These are phyloP conservation scores for Electrophaes corylata DNA, from an alignment of 2,888 invertebrate genomes.

Conservation along the genomic window DNA sequence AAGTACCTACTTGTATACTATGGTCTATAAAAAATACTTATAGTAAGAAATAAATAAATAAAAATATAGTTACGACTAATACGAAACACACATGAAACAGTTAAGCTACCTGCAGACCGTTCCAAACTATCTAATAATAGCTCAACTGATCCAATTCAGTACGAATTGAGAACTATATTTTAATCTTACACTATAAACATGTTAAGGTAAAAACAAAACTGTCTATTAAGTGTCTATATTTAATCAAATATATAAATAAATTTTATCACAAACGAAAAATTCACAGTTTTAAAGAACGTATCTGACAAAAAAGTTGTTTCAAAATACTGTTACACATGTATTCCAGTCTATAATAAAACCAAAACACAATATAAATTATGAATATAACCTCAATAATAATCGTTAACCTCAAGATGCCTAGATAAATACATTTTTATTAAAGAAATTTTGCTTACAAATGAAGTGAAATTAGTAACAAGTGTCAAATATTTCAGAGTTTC, in stretches of 20 bases:
- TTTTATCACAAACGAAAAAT: neutral
- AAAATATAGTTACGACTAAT: too few relatives aligned
- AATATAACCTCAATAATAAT: slow-evolving; percentile 9
- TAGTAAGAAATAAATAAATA: too few relatives aligned
- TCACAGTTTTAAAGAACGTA: neutral
- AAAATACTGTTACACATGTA: neutral
- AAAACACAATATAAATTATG: slow-evolving; percentile 1
- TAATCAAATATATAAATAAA: neutral
- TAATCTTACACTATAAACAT: neutral
- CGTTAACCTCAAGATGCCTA: slow-evolving; percentile 27
- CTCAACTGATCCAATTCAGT: too few relatives aligned
- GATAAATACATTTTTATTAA: slow-evolving; percentile 23
- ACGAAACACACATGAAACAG: too few relatives aligned
- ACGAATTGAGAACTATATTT: too few relatives aligned
- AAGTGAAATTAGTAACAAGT: slow-evolving; percentile 37
- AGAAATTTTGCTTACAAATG: slow-evolving; percentile 34
- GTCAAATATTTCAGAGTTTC: slow-evolving; percentile 52
- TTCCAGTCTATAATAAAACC: neutral
- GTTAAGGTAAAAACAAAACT: neutral
- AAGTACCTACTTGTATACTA: too few relatives aligned
- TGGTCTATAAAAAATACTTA: too few relatives aligned
- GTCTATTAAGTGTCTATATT: neutral
- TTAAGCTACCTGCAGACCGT: too few relatives aligned
- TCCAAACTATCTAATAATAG: too few relatives aligned
- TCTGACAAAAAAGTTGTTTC: neutral